Percentiles rank a stretch among this genome's conserved stretches.
Conservation (phyloP, 2,113 vertebrate genomes). For the Orientallactaga bullata region DNA sequence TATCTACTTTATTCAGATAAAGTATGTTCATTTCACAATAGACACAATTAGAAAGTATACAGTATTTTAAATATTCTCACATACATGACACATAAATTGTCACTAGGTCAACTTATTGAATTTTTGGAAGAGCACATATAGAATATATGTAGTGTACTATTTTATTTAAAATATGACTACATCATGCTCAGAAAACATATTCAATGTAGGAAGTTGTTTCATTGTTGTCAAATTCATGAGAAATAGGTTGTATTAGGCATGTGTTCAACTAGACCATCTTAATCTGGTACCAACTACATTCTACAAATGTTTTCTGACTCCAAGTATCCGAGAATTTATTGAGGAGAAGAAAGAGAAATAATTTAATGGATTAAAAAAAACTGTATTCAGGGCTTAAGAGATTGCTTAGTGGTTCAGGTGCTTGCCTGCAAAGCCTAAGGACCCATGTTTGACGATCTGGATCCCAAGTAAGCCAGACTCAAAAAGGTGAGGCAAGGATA, state of each 20-base stretch:
- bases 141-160: background rate
- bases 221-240: background rate
- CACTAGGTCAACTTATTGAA: background rate
- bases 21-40: background rate
- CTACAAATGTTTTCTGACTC: background rate
- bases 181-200: background rate
- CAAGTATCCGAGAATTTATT: background rate
- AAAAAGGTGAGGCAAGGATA: too few relatives aligned
- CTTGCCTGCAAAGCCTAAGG: too few relatives aligned
- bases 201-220: background rate
- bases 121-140: background rate
- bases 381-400: background rate
- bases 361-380: background rate
- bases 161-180: background rate
- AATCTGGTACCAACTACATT: background rate
- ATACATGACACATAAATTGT: background rate
- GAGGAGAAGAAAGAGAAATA: background rate
- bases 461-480: too few relatives aligned
- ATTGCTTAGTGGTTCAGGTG: too few relatives aligned
- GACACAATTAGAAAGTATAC: background rate
- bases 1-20: background rate
- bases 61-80: background rate
- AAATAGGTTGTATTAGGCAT: background rate
- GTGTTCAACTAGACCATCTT: background rate
- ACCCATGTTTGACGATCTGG: too few relatives aligned